These are phyloP conservation scores for Garra rufa DNA, from an alignment of 2,113 vertebrate species.

Conservation along the genomic window DNA sequence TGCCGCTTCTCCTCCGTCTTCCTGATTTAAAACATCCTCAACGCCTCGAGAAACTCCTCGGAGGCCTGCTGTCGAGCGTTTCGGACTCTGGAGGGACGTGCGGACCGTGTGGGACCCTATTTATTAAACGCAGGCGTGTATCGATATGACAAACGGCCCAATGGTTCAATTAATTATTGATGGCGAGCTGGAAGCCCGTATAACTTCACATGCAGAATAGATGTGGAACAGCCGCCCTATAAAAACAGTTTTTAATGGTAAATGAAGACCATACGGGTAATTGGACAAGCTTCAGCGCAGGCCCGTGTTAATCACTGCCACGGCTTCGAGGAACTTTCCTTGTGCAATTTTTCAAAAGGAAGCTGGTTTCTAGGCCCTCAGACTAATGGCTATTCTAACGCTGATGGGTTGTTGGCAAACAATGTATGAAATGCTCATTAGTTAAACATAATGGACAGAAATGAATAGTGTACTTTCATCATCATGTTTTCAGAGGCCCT, in stretches of 20 bases:
- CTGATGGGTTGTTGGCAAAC: background rate
- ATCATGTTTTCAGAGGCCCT: too few relatives aligned
- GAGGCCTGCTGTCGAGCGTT: background rate
- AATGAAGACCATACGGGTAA: conserved; percentile 21
- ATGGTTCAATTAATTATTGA: conserved; percentile 45
- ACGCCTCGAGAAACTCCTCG: conserved; percentile 1
- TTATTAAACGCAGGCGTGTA: conserved; percentile 10
- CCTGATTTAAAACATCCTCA: conserved; percentile 29
- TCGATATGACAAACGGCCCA: conserved; percentile 31
- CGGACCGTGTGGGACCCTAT: background rate
- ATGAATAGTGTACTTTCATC: background rate
- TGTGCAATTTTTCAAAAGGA: background rate
- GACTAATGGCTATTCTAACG: background rate
- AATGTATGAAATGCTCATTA: background rate
- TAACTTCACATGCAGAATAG: background rate
- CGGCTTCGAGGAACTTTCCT: background rate
- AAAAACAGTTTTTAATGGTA: conserved; percentile 11
- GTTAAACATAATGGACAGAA: background rate
- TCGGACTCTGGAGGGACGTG: background rate
- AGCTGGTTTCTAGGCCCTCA: background rate
- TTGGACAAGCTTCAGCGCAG: background rate
- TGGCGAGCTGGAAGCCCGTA: conserved; percentile 8
- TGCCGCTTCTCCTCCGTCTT: background rate
- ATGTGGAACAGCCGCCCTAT: background rate
- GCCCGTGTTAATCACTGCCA: conserved; percentile 3